Evolutionary conservation across 1,140 invertebrate genomes (phyloP), one percentile per base, ranked within the genome.

Genomic region (Chionoecetes opilio): DNA sequence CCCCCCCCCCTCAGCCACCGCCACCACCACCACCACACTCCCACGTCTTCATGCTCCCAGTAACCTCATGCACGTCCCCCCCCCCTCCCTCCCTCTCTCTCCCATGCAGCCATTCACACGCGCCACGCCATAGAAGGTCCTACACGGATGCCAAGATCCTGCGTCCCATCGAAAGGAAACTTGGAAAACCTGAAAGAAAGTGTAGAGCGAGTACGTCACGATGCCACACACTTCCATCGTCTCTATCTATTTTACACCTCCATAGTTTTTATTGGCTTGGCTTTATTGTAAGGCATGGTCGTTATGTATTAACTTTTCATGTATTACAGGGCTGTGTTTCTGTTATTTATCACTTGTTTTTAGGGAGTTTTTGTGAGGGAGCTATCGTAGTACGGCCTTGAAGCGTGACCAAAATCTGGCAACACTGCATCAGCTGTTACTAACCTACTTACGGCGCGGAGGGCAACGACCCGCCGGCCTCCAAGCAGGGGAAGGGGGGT

Each of bases 341-440:
- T 5, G 21, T n/a, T 75, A 5, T 21, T n/a, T 75, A 26, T 26
- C 5, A 17, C 6, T 26, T 26, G 6, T n/a, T 75, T 75, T 75
- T 5, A n/a, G 1, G 63, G 63, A n/a, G 63, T 75, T 75, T n/a
- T 75, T n/a, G n/a, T 75, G 9, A 32, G 84, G 35, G 84, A 53
- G n/a, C n/a, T 91, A 14, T 31, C 63, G 89, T 31, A 75, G 63
- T 75, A 75, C 26, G 89, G 46, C 89, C 89, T 91, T 91, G 89
- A 34, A 34, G 11, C 89, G 34, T 34, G 89, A 53, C 38, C 38
- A 46, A 29, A 17, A 63, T 91, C 31, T 91, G 89, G 89, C 89
- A 91, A 91, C 85, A 38, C 87, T 41, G 53, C 89, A 94, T 94
- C 93, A 94, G 87, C 93, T 94, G 93, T 94, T 94, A 37, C 93